Conservation (phyloP, 2,888 invertebrate genomes). For the Nomada goodeniana region DNA sequence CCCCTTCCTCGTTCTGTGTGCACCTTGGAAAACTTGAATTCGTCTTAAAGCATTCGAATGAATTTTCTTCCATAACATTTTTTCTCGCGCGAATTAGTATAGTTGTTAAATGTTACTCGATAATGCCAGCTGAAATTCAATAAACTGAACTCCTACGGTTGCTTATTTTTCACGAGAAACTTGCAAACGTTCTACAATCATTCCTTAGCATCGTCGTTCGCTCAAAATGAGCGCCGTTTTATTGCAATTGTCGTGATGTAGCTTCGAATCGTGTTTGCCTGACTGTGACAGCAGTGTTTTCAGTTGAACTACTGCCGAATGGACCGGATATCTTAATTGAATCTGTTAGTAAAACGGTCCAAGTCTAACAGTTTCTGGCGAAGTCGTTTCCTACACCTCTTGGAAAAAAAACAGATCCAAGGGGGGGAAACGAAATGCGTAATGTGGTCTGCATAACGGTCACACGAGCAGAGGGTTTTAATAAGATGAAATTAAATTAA, state of each 20-base stretch:
- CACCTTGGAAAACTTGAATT: no score
- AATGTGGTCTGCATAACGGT: not conserved
- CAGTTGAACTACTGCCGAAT: conserved; percentile 51
- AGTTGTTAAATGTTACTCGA: not conserved
- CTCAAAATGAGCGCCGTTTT: conserved; percentile 18
- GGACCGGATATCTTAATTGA: conserved; percentile 63
- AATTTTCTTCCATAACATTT: no score
- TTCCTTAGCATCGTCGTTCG: no score
- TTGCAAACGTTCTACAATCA: conserved; percentile 7
- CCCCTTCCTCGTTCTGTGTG: no score
- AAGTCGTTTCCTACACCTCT: conserved; percentile 34
- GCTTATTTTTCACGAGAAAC: conserved; percentile 8
- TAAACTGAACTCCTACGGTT: not conserved
- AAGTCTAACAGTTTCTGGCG: conserved; percentile 45
- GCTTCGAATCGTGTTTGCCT: conserved; percentile 29
- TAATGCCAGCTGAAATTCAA: conserved; percentile 4
- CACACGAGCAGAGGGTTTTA: conserved; percentile 17
- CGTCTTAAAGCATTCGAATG: no score
- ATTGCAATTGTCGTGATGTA: conserved; percentile 50
- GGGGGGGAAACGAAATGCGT: not conserved
- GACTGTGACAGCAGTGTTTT: conserved; percentile 20
- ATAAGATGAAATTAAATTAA: conserved; percentile 29
- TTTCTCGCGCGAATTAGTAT: no score
- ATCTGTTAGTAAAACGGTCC: conserved; percentile 57
- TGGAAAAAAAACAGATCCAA: conserved; percentile 1